Evolutionary conservation across 2,888 invertebrate species (phyloP), one percentile per base, ranked within the genome.

Genomic region (Drosophila barbarae): DNA sequence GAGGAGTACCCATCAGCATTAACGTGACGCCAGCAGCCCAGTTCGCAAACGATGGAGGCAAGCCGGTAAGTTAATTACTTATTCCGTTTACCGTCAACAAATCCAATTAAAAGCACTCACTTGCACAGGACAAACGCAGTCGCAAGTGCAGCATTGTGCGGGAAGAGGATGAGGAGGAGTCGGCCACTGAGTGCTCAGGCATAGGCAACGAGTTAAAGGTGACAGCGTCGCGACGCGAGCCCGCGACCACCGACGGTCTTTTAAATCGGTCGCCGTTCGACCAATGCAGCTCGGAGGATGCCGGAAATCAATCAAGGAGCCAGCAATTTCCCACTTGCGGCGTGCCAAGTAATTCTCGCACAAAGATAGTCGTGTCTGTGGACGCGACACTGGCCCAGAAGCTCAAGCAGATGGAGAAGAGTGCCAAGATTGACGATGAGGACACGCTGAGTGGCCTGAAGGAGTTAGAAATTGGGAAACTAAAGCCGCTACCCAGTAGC

Each of bases 131-230:
- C 67, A 88, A 88, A 91, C 91, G 95, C 52, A 93, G 93, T 26
- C 92, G 96, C 52, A 97, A 97, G 87, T 97, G 96, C 90, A 96
- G 96, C 85, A 96, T 97, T 82, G 97, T 97, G 23, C 94, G 96
- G 78, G 96, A 96, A 87, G 98, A 98, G 88, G 97, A 97, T 79
- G 97, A 96, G 84, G 97, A 96, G 85, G 97, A 97, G 84, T 96
- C 95, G 77, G 91, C 87, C 13, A 87, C 85, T 63, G 86, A 88
- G 50, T 90, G 92, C 8, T 68, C 79, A 30, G 73, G 67, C 15
- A 92, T 92, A 21, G 90, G 92, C 10, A 93, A 92, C 83, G 92
- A 91, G 76, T 91, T 91, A 64, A 90, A 90, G 66, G 88, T 90
- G 51, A 89, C 91, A 6, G 87, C 92, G 56, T 92, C 93, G 73